phyloP scores from a whole-genome alignment of 2,797 vertebrate genomes.

The Trichosurus vulpecula region DNA sequence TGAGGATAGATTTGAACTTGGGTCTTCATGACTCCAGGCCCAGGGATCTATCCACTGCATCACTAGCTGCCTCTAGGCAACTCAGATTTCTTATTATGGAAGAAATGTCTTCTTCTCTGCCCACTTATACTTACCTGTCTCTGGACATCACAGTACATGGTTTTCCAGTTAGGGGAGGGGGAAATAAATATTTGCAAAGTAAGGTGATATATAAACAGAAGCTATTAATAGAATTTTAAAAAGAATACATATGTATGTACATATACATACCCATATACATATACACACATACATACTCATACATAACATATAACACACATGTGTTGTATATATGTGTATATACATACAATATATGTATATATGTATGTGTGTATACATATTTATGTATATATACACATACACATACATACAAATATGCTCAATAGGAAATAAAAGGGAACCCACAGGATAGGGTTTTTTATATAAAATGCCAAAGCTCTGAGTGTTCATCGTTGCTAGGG shows the following conservation, averaged over 20 bases:
- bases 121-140: not conserved
- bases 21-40: not conserved
- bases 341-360: no score
- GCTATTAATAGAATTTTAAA: not conserved
- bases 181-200: not conserved
- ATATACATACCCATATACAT: no score
- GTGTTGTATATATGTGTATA: no score
- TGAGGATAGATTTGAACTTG: not conserved
- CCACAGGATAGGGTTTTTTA: not conserved
- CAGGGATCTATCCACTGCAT: not conserved
- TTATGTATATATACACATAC: accelerated
- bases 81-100: not conserved
- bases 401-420: not conserved
- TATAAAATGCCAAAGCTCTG: not conserved
- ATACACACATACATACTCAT: no score
- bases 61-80: not conserved
- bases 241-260: not conserved
- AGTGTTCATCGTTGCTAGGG: not conserved
- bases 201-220: not conserved
- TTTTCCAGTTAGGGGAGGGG: not conserved
- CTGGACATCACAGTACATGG: not conserved
- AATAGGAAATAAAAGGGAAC: not conserved
- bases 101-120: not conserved
- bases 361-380: no score
- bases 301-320: no score